Conservation (phyloP, 2,888 invertebrate species). For the Sialis fuliginosa region DNA sequence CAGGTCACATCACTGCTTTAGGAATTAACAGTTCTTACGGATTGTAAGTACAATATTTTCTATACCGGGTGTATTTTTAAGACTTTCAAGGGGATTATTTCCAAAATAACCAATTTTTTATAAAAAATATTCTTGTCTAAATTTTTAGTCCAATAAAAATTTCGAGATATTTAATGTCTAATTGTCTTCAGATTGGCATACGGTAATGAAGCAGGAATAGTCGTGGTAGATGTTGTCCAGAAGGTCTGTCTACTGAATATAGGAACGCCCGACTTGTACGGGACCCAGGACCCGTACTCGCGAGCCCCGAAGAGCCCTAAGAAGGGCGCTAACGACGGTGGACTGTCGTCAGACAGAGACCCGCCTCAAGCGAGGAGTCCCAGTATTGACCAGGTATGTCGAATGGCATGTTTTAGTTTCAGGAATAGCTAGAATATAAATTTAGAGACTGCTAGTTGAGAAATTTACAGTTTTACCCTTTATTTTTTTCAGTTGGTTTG, state of each 20-base stretch:
- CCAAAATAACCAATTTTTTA: not conserved
- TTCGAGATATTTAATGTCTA: too few relatives aligned
- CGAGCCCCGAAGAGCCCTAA: conserved; percentile 64
- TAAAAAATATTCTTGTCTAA: not conserved
- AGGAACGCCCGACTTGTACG: conserved; percentile 82
- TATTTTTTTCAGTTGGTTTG: too few relatives aligned
- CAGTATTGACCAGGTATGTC: conserved; percentile 74
- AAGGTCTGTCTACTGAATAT: conserved; percentile 76
- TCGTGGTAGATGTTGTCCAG: conserved; percentile 86
- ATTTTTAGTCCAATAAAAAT: not conserved
- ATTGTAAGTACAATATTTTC: conserved; percentile 51
- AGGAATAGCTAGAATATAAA: too few relatives aligned
- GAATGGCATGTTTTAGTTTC: too few relatives aligned
- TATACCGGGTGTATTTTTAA: conserved; percentile 2
- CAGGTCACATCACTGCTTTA: conserved; percentile 75
- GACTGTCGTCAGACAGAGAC: conserved; percentile 24
- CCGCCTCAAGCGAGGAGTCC: conserved; percentile 59
- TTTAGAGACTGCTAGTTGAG: too few relatives aligned
- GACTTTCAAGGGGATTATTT: not conserved
- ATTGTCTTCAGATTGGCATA: conserved; percentile 66
- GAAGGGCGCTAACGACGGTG: conserved; percentile 26
- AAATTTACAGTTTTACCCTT: too few relatives aligned
- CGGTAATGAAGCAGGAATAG: conserved; percentile 91
- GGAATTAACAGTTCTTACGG: conserved; percentile 93
- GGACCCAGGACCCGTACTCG: conserved; percentile 72